phyloP scores from a whole-genome alignment of 2,797 vertebrate genomes.

The Gouania willdenowi region DNA sequence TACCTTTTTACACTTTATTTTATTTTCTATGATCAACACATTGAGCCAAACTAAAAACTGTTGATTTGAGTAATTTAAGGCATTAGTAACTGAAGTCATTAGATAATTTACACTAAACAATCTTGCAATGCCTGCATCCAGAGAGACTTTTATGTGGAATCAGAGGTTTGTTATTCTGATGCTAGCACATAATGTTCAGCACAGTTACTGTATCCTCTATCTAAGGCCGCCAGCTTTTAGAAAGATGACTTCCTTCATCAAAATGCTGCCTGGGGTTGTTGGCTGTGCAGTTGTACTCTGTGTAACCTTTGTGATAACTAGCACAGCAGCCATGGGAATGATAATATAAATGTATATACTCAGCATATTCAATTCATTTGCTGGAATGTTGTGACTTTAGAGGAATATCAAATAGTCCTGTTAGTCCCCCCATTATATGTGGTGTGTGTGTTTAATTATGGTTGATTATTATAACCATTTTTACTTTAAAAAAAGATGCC shows the following conservation, averaged over 20 bases:
- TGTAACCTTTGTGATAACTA: conserved; percentile 51
- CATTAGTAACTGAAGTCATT: neutral
- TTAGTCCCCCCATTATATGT: conserved; percentile 41
- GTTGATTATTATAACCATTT: conserved; percentile 28
- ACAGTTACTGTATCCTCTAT: conserved; percentile 19
- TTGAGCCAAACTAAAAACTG: too few species aligned
- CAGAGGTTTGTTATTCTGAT: conserved; percentile 4
- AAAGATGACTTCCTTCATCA: conserved; percentile 24
- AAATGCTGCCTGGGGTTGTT: conserved; percentile 38
- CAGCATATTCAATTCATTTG: conserved; percentile 32
- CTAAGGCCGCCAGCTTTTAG: conserved; percentile 11
- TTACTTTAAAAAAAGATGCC: conserved; percentile 30
- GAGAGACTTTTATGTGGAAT: conserved; percentile 4
- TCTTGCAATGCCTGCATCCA: neutral
- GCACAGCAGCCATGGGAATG: conserved; percentile 48
- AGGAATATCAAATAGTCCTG: conserved; percentile 48
- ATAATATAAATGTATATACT: conserved; percentile 43
- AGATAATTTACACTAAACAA: neutral
- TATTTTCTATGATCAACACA: too few species aligned
- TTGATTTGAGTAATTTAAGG: too few species aligned
- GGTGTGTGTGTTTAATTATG: conserved; percentile 26
- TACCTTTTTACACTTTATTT: too few species aligned
- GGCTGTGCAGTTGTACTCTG: conserved; percentile 36
- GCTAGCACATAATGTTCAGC: conserved; percentile 2
- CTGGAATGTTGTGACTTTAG: conserved; percentile 35